These are phyloP conservation scores for Drusus annulatus DNA, from an alignment of 1,140 invertebrate genomes.

Conservation along the genomic window DNA sequence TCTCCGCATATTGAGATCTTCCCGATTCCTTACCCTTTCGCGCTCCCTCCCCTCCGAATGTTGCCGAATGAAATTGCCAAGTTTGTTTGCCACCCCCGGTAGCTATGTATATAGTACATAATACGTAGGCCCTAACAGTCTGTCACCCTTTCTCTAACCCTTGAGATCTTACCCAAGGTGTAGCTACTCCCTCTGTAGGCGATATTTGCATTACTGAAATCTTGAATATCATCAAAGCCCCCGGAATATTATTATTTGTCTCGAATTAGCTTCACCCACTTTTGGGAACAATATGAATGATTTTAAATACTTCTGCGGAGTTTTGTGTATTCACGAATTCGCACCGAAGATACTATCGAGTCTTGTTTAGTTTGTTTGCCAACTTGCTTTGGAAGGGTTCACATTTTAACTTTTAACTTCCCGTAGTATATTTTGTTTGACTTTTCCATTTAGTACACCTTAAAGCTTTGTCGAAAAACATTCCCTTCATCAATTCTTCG, in stretches of 20 bases:
- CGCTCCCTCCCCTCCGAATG: conserved; percentile 4
- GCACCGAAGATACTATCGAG: no score
- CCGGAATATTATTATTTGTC: not conserved
- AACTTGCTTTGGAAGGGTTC: no score
- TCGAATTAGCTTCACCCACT: no score
- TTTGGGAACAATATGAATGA: no score
- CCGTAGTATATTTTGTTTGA: no score
- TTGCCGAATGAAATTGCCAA: conserved; percentile 57
- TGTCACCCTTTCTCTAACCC: conserved; percentile 38
- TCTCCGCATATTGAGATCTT: conserved; percentile 54
- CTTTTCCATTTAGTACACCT: no score
- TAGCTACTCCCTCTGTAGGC: conserved; percentile 5
- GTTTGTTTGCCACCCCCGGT: conserved; percentile 51
- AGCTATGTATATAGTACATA: conserved; percentile 31
- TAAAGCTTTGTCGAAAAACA: no score
- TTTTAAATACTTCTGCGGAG: no score
- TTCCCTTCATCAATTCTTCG: no score
- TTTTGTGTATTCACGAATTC: no score
- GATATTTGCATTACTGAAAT: conserved; percentile 34
- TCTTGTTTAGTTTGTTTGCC: no score
- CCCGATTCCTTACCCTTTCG: conserved; percentile 35
- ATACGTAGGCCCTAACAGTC: conserved; percentile 29
- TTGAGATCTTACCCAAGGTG: conserved; percentile 30
- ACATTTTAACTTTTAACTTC: no score
- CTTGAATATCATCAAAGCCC: not conserved